Evolutionary conservation across 2,888 invertebrate genomes (phyloP).

Genomic region (Drosophila atripex): DNA sequence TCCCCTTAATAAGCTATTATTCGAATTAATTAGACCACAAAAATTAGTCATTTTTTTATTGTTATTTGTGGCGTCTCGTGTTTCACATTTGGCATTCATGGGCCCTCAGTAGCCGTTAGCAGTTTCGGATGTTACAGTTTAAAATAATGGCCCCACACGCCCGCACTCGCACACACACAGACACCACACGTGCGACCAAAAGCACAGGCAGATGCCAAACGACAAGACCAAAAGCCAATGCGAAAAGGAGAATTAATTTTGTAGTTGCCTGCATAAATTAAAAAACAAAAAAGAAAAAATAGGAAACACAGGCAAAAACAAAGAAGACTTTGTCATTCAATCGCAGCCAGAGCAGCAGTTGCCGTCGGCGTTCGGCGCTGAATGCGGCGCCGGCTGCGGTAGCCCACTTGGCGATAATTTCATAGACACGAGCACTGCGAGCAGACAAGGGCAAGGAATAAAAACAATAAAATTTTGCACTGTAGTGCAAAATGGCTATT

Average conservation of each 20-base stretch:
- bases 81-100: conserved; percentile 57
- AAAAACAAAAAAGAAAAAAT: conserved; percentile 22
- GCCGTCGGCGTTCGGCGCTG: neutral
- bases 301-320: conserved; percentile 17
- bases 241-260: conserved; percentile 59
- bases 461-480: conserved; percentile 2
- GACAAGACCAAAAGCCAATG: conserved; percentile 41
- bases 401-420: conserved; percentile 65
- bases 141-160: conserved; percentile 40
- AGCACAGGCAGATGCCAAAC: conserved; percentile 31
- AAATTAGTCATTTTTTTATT: conserved; percentile 58
- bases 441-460: conserved; percentile 20
- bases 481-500: neutral
- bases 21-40: conserved; percentile 51
- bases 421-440: conserved; percentile 61
- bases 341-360: conserved; percentile 37
- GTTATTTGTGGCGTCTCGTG: conserved; percentile 56
- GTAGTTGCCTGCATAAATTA: conserved; percentile 70
- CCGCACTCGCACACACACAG: conserved; percentile 6
- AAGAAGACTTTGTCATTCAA: conserved; percentile 61
- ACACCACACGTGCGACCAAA: conserved; percentile 55
- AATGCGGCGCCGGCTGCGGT: conserved; percentile 11
- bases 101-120: conserved; percentile 32
- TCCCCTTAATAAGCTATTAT: conserved; percentile 38
- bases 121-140: conserved; percentile 50